A percentile compares a stretch with the other conserved stretches of the same genome.
These are phyloP conservation scores for Drosophila anomalata DNA, from an alignment of 2,888 invertebrate species.

Conservation along the genomic window DNA sequence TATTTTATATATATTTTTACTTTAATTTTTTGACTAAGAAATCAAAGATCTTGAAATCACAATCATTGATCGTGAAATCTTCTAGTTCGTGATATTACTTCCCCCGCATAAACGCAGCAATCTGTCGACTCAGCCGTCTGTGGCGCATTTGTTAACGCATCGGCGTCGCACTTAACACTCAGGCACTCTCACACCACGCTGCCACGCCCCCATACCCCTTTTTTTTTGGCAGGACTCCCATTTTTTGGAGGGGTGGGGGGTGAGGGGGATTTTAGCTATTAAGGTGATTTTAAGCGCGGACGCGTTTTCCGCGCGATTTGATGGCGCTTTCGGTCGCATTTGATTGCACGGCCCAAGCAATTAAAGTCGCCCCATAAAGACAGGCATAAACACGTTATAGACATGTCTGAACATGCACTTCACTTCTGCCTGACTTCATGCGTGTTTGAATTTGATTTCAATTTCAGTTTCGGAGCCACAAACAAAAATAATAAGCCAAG, in stretches of 20 bases:
- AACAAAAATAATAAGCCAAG: slow-evolving; percentile 49
- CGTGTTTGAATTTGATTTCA: slow-evolving; percentile 69
- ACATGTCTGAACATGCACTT: not conserved
- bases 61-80: not conserved
- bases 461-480: slow-evolving; percentile 64
- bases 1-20: too few species aligned
- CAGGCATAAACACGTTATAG: slow-evolving; percentile 17
- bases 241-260: not conserved
- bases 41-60: too few species aligned
- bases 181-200: slow-evolving; percentile 8
- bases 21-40: too few species aligned
- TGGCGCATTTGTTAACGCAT: slow-evolving; percentile 64
- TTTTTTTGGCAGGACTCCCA: not conserved
- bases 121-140: slow-evolving; percentile 3
- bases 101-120: slow-evolving; percentile 20
- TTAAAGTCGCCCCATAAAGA: slow-evolving; percentile 70
- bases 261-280: slow-evolving; percentile 24
- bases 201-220: not conserved
- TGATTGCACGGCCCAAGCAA: slow-evolving; percentile 65
- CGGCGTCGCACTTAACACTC: slow-evolving; percentile 69
- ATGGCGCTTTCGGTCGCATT: slow-evolving; percentile 68
- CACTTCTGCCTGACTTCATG: not conserved
- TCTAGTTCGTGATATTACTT: not conserved
- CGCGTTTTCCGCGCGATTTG: slow-evolving; percentile 75
- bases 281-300: slow-evolving; percentile 62